phyloP scores from a whole-genome alignment of 2,888 invertebrate genomes.

The Cremastinae sp. region DNA sequence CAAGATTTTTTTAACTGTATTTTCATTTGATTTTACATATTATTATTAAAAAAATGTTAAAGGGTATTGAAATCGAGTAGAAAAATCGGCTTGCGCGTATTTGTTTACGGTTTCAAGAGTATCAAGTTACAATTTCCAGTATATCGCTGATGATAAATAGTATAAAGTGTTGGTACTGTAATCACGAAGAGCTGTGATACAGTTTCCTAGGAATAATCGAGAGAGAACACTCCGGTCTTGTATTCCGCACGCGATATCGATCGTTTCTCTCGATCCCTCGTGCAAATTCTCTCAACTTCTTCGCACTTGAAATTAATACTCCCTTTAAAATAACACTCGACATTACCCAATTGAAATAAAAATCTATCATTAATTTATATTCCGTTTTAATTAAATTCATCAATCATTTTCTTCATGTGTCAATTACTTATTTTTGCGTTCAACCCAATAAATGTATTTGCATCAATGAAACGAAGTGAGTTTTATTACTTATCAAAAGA shows the following conservation, averaged over 20 bases:
- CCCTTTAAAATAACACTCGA: neutral
- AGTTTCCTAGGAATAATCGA: conserved; percentile 34
- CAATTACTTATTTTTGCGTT: too few relatives aligned
- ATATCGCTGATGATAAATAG: conserved; percentile 34
- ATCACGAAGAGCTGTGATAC: conserved; percentile 24
- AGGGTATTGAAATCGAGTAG: neutral
- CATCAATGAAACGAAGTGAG: too few relatives aligned
- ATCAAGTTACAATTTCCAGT: conserved; percentile 36
- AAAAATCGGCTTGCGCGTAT: neutral
- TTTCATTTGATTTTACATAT: too few relatives aligned
- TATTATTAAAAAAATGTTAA: too few relatives aligned
- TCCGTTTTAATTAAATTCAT: too few relatives aligned
- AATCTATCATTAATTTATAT: too few relatives aligned
- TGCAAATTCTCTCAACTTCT: conserved; percentile 5
- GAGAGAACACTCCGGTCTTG: neutral
- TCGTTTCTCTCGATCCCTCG: conserved; percentile 30
- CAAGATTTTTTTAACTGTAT: too few relatives aligned
- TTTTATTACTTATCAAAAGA: too few relatives aligned
- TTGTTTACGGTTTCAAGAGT: conserved; percentile 7
- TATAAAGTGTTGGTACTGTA: conserved; percentile 24
- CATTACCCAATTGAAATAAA: too few relatives aligned
- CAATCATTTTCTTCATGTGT: too few relatives aligned
- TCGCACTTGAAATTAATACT: conserved; percentile 25
- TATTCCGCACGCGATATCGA: conserved; percentile 48
- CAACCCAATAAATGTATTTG: too few relatives aligned